Evolutionary conservation across 2,888 invertebrate species (phyloP).

Genomic region (Cryptosula pallasiana): DNA sequence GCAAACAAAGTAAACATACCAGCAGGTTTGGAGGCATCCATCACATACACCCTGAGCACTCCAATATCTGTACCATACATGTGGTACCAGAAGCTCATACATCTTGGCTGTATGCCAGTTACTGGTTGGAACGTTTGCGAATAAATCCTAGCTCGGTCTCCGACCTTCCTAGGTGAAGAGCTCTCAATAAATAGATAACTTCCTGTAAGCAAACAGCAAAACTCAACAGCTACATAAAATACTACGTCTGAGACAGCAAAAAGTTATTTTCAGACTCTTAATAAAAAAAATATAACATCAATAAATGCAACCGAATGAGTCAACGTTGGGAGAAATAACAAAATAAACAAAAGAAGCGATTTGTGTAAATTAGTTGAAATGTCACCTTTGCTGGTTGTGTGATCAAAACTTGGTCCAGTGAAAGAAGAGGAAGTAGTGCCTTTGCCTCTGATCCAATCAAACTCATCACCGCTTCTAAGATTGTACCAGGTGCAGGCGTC

Average conservation of each 20-base stretch:
- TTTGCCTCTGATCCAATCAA: constrained; percentile 38
- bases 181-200: constrained; percentile 43
- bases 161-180: constrained; percentile 34
- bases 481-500: constrained; percentile 41
- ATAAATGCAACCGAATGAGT: neutral
- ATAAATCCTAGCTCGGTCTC: constrained; percentile 39
- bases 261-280: too few species aligned
- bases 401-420: constrained; percentile 42
- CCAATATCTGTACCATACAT: constrained; percentile 43
- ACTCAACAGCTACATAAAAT: too few species aligned
- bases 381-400: constrained; percentile 33
- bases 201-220: too few species aligned
- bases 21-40: too few species aligned
- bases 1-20: too few species aligned
- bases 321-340: neutral
- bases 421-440: constrained; percentile 36
- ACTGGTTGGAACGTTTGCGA: constrained; percentile 33
- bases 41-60: constrained; percentile 35
- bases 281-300: too few species aligned
- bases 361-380: neutral
- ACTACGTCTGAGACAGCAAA: too few species aligned
- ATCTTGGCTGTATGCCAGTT: constrained; percentile 28
- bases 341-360: neutral
- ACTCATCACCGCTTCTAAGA: constrained; percentile 37
- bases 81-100: constrained; percentile 45